Evolutionary conservation across 1,140 invertebrate species (phyloP).

Genomic region (Drosophila novamexicana): DNA sequence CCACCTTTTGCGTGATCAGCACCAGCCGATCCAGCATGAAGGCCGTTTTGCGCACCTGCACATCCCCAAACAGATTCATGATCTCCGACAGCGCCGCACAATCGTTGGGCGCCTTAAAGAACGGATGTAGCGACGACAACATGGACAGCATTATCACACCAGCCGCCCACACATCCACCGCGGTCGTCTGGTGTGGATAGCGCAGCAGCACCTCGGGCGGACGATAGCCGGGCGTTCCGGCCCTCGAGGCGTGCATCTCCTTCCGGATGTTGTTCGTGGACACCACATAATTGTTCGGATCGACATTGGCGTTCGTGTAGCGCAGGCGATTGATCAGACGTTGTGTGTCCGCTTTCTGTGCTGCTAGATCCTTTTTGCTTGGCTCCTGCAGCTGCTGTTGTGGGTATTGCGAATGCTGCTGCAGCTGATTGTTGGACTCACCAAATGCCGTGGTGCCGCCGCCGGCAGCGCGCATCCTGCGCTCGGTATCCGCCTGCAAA

Average conservation of each 20-base stretch:
- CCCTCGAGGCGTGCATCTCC: slow-evolving; percentile 89
- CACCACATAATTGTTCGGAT: slow-evolving; percentile 73
- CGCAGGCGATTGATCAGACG: slow-evolving; percentile 59
- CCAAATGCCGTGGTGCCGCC: slow-evolving; percentile 41
- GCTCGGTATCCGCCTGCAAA: slow-evolving; percentile 6
- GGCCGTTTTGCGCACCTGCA: slow-evolving; percentile 89
- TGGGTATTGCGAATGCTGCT: too few species aligned
- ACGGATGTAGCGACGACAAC: slow-evolving; percentile 91
- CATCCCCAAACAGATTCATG: slow-evolving; percentile 91
- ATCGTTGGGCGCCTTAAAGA: slow-evolving; percentile 94
- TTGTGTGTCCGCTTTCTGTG: slow-evolving; percentile 56
- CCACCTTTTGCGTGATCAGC: slow-evolving; percentile 85
- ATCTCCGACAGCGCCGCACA: slow-evolving; percentile 93
- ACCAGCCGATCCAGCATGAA: slow-evolving; percentile 87
- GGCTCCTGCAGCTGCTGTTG: slow-evolving; percentile 11
- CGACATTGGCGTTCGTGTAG: slow-evolving; percentile 45
- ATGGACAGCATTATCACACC: slow-evolving; percentile 94
- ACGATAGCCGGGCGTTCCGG: slow-evolving; percentile 94
- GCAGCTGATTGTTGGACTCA: not conserved
- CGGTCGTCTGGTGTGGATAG: slow-evolving; percentile 89
- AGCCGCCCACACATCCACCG: slow-evolving; percentile 95
- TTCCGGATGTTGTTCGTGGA: slow-evolving; percentile 70
- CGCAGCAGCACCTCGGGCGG: slow-evolving; percentile 95
- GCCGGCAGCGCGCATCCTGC: slow-evolving; percentile 42
- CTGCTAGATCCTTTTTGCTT: slow-evolving; percentile 51